Evolutionary conservation across 2,797 vertebrate species (phyloP), one percentile per base, ranked within the genome.

Genomic region (Choloepus didactylus): DNA sequence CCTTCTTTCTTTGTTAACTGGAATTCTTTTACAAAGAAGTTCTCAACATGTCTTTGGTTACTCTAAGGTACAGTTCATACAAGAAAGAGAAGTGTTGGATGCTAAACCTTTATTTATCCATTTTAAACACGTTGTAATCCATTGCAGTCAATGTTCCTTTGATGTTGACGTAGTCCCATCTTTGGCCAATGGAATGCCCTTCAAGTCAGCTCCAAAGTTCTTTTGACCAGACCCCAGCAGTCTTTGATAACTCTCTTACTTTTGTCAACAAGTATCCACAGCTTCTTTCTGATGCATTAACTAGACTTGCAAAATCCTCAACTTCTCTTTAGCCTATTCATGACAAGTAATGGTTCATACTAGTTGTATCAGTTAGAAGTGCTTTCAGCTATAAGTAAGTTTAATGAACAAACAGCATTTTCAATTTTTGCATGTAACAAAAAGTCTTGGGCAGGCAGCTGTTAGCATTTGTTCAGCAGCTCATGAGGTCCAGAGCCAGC

Each of bases 391-490:
- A 0, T 59, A 87, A 67, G 72, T 4, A 56, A 94, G 60, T 59
- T 8, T 16, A 41, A 56, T 11, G 51, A 76, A 56, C 27, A 75
- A 46, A 18, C 7, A 93, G 89, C 49, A n/a, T 81, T 87, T 87
- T 82, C 44, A 0, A 0, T 72, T 31, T 35, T 77, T 51, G 49
- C 35, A 69, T 6, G 66, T 69, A 62, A 56, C 35, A 73, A 9
- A 77, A 88, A 67, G 82, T 87, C 93, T 93, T 82, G 54, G 95
- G 77, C 46, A 92, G 88, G 86, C 93, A 95, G 95, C 88, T 90
- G 95, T 80, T 70, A 88, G 93, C 76, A 79, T 93, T 96, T 95
- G 92, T 27, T 91, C 70, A 77, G 69, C 59, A 21, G 86, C 85
- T 90, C 38, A 0, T 5, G 59, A 46, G 70, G 73, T n/a, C 82